Conservation (phyloP, 2,113 vertebrate genomes). For the Bucco capensis region DNA sequence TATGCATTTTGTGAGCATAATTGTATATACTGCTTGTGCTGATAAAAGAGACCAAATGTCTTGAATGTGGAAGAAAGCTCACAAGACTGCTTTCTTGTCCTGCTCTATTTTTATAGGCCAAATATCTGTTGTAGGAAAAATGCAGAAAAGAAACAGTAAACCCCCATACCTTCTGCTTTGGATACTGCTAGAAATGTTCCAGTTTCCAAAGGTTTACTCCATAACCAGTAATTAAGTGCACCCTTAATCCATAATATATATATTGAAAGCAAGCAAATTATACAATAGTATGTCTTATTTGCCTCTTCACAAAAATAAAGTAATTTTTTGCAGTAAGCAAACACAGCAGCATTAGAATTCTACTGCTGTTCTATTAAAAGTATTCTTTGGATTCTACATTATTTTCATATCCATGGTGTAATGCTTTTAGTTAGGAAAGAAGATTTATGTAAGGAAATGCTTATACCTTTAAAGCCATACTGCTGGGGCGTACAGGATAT, state of each 20-base stretch:
- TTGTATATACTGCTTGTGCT: background rate
- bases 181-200: background rate
- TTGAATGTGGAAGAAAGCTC: background rate
- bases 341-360: background rate
- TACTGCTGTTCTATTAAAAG: background rate
- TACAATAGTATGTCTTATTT: background rate
- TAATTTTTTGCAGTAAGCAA: background rate
- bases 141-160: background rate
- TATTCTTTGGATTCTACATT: background rate
- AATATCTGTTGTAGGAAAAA: background rate
- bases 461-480: background rate
- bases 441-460: background rate
- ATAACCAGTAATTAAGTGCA: background rate
- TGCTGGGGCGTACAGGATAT: background rate
- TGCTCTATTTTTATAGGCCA: background rate
- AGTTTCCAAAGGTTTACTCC: background rate
- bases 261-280: background rate
- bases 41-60: background rate
- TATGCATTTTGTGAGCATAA: background rate
- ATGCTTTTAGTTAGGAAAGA: background rate
- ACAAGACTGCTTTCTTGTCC: background rate
- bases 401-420: background rate
- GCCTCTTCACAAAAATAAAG: background rate
- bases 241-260: background rate
- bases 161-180: background rate